Conservation (phyloP, 2,113 vertebrate genomes). For the Ctenomys sociabilis region DNA sequence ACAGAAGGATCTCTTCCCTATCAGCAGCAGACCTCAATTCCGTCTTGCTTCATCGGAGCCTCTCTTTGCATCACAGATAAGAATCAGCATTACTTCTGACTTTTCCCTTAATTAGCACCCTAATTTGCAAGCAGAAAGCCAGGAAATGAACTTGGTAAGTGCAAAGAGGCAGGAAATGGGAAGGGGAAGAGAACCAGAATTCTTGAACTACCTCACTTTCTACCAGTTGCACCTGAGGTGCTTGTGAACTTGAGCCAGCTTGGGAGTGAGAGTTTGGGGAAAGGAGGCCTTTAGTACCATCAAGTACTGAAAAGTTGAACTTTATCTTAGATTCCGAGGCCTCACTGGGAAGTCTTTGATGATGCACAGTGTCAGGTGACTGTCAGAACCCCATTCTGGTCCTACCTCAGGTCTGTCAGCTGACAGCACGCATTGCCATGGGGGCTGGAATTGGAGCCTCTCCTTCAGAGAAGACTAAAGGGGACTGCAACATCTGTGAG, state of each 20-base stretch:
- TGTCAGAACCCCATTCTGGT: slow-evolving; percentile 76
- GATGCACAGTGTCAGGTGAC: slow-evolving; percentile 58
- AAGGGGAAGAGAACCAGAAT: slow-evolving; percentile 40
- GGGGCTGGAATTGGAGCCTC: background rate
- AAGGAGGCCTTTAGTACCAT: slow-evolving; percentile 55
- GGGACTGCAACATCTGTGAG: background rate
- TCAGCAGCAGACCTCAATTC: slow-evolving; percentile 5
- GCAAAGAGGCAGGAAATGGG: slow-evolving; percentile 71
- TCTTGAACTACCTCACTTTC: slow-evolving; percentile 34
- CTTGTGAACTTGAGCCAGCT: background rate
- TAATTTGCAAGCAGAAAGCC: slow-evolving; percentile 73
- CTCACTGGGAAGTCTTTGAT: slow-evolving; percentile 70
- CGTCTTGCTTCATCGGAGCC: slow-evolving; percentile 20
- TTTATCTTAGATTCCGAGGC: slow-evolving; percentile 59
- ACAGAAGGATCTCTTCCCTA: background rate
- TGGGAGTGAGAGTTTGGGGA: background rate
- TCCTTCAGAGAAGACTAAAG: slow-evolving; percentile 33
- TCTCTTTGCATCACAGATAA: slow-evolving; percentile 64
- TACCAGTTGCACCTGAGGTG: slow-evolving; percentile 39
- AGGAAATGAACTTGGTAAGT: slow-evolving; percentile 64
- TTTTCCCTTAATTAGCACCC: slow-evolving; percentile 70
- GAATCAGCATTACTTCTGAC: slow-evolving; percentile 41
- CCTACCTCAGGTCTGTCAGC: background rate
- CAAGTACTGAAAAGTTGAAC: slow-evolving; percentile 55
- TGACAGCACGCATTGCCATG: background rate